These are phyloP conservation scores for Stenotaenia linearis DNA, from an alignment of 2,888 invertebrate species.

Conservation along the genomic window DNA sequence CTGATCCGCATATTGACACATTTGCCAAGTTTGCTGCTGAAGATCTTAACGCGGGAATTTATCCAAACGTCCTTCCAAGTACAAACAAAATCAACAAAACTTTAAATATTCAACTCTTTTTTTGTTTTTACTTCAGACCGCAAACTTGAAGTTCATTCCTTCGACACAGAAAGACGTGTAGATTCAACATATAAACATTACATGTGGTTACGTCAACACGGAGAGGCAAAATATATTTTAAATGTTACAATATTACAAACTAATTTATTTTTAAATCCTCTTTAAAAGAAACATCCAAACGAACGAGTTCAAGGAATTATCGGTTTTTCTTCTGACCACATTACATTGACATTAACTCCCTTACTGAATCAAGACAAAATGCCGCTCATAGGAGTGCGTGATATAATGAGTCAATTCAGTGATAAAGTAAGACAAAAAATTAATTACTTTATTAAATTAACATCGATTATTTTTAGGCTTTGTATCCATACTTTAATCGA, in stretches of 20 bases:
- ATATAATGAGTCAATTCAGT: slow-evolving; percentile 27
- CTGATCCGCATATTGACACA: slow-evolving; percentile 27
- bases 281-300: neutral
- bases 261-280: neutral
- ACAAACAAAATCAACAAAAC: neutral
- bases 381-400: slow-evolving; percentile 18
- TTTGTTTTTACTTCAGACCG: neutral
- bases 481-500: slow-evolving; percentile 15
- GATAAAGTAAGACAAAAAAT: slow-evolving; percentile 31
- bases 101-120: neutral
- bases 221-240: neutral
- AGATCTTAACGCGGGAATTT: slow-evolving; percentile 24
- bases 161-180: slow-evolving; percentile 2
- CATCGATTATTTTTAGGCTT: no score
- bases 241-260: neutral
- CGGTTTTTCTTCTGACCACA: slow-evolving; percentile 21
- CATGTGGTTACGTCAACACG: neutral
- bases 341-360: neutral
- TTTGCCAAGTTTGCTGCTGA: slow-evolving; percentile 30
- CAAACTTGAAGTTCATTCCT: neutral
- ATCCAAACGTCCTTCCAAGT: neutral
- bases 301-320: slow-evolving; percentile 27
- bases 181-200: slow-evolving; percentile 15
- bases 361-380: slow-evolving; percentile 16
- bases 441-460: no score